phyloP scores from a whole-genome alignment of 2,113 vertebrate species.

The Daboia siamensis region DNA sequence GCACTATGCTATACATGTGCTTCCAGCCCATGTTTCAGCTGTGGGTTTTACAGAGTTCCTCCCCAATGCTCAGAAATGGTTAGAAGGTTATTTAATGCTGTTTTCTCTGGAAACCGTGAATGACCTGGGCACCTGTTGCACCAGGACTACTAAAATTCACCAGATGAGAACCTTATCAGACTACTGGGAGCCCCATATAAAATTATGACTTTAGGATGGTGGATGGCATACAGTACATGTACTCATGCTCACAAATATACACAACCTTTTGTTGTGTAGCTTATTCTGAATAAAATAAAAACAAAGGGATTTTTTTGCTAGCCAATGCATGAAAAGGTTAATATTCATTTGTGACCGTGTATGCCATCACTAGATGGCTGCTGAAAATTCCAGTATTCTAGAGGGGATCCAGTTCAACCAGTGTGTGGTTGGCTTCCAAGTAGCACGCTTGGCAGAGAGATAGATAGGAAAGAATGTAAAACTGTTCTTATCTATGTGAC shows the following conservation, averaged over 20 bases:
- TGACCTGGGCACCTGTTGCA: neutral
- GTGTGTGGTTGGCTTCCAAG: neutral
- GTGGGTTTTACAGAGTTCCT: neutral
- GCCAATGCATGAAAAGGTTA: neutral
- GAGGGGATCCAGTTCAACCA: neutral
- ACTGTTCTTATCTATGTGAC: neutral
- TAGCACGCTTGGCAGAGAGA: neutral
- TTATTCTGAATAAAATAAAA: neutral
- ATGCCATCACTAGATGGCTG: neutral
- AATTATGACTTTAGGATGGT: neutral
- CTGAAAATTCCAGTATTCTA: neutral
- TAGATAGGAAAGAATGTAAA: neutral
- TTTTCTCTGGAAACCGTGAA: neutral
- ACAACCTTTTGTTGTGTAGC: neutral
- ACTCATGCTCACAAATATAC: neutral
- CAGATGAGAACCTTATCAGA: conserved; percentile 25
- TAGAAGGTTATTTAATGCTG: neutral
- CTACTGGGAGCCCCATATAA: neutral
- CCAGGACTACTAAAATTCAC: neutral
- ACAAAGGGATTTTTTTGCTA: neutral
- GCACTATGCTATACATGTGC: neutral
- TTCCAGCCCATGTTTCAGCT: neutral
- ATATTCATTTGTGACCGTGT: neutral
- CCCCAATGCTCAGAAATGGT: neutral
- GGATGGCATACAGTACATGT: neutral